Base-by-base conservation (phyloP, 2,113 vertebrate species). In the Bufo gargarizans region DNA sequence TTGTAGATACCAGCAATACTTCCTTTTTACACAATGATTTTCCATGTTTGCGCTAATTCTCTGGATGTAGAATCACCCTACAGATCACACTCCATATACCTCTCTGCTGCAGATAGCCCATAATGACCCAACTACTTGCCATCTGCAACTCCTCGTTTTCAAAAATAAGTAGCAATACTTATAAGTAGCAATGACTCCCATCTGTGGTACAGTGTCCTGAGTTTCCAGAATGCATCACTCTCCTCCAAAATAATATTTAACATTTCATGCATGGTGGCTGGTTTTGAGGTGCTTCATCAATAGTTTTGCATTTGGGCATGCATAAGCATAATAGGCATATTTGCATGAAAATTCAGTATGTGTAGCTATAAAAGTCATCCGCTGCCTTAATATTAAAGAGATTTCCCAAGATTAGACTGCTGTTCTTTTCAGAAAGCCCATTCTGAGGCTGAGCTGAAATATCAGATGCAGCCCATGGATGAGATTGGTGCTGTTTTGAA, bases 291-390 rank as follows among this genome's bases (percentile, higher is more conserved):
- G 19, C 19, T 63, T 49, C 33, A 69, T n/a, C 3, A 43, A 43
- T 16, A 9, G 78, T 56, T 58, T 58, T 49, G 3, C 14, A 74
- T 59, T 22, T 67, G 49, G 33, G 81, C 81, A 83, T 82, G 59
- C 45, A 82, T 50, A 22, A 53, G 13, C 61, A 53, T 53, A 69
- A 22, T 53, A 53, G 43, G 67, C 19, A 45, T 69, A 83, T 69
- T 53, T 83, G 81, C 81, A 83, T 83, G 81, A 14, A 53, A 67
- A 53, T 53, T 53, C 43, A 69, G 47, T 69, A 82, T 10, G 3
- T 20, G 2, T 16, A 81, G 17, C 56, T 20, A 12, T 63, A 1
- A 45, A 13, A 81, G 45, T 81, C 79, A 17, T 63, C 9, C 19
- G 9, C 43, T 77, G 20, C 14, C 47, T 77, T 77, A 55, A 22